Percentiles rank a stretch among this genome's conserved stretches.
Conservation (phyloP, 2,888 invertebrate species). For the Muschampia plurimacula region DNA sequence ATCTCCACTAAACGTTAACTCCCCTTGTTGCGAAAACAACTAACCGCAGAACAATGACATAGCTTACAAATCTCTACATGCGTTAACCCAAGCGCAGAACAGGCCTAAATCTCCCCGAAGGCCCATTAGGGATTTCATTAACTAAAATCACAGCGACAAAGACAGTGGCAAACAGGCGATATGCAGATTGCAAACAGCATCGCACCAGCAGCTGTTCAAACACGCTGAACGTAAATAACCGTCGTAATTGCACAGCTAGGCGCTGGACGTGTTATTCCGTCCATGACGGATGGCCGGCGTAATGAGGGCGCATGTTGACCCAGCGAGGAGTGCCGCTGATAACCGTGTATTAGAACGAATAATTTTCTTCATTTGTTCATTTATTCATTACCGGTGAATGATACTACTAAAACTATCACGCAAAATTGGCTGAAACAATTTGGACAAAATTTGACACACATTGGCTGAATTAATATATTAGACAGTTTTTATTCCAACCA, state of each 20-base stretch:
- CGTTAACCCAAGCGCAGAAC: background rate
- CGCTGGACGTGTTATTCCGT: slow-evolving; percentile 47
- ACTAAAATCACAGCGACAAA: slow-evolving; percentile 44
- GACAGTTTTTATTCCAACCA: too few relatives aligned
- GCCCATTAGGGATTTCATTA: slow-evolving; percentile 41
- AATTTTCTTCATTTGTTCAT: background rate
- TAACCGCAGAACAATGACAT: slow-evolving; percentile 1
- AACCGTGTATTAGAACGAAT: slow-evolving; percentile 9
- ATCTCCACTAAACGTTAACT: background rate
- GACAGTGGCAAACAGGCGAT: slow-evolving; percentile 28
- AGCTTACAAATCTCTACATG: slow-evolving; percentile 5
- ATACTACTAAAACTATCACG: background rate
- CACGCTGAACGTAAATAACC: slow-evolving; percentile 34
- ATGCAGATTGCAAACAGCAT: slow-evolving; percentile 38
- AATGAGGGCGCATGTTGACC: slow-evolving; percentile 20
- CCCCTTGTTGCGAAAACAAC: background rate
- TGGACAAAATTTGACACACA: background rate
- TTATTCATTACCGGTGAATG: background rate
- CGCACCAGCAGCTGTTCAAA: slow-evolving; percentile 35
- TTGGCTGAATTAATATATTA: too few relatives aligned
- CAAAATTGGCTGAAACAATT: background rate
- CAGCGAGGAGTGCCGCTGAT: slow-evolving; percentile 2
- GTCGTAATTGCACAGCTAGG: slow-evolving; percentile 46
- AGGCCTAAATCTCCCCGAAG: slow-evolving; percentile 9
- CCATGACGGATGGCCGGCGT: slow-evolving; percentile 25